Evolutionary conservation across 2,888 invertebrate species (phyloP).

Genomic region (Cryptocephalus primarius): DNA sequence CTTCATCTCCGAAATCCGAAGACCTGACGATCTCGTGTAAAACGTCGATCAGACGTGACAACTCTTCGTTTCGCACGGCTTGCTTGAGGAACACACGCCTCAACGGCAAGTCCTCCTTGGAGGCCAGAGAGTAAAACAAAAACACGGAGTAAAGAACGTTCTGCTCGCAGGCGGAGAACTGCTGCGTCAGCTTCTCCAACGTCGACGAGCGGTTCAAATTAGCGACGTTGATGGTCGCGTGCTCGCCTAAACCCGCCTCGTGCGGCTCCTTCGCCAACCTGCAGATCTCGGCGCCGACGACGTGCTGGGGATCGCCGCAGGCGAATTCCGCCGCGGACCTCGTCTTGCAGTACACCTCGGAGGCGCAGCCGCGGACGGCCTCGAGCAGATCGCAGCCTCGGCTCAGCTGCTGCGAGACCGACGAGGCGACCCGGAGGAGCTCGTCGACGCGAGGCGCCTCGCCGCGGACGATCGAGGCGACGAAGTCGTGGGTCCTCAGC

Average conservation of each 20-base stretch:
- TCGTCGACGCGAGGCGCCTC: constrained; percentile 53
- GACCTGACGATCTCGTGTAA: neutral
- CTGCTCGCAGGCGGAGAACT: too few species aligned
- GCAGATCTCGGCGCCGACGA: constrained; percentile 39
- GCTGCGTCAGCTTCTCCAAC: constrained; percentile 44
- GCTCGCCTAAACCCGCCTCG: constrained; percentile 14
- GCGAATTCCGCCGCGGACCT: constrained; percentile 27
- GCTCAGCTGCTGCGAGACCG: constrained; percentile 52
- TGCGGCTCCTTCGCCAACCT: constrained; percentile 8
- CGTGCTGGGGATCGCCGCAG: constrained; percentile 37
- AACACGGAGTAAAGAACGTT: too few species aligned
- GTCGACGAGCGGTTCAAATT: constrained; percentile 43
- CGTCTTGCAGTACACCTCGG: constrained; percentile 50
- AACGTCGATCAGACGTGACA: neutral
- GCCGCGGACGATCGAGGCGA: constrained; percentile 39
- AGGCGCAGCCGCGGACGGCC: constrained; percentile 48
- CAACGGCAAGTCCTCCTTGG: too few species aligned
- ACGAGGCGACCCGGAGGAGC: constrained; percentile 52
- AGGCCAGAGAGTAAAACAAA: too few species aligned
- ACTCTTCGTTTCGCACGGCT: too few species aligned
- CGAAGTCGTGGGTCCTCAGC: constrained; percentile 39
- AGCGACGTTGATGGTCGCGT: constrained; percentile 32
- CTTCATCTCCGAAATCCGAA: neutral
- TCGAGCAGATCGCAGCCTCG: constrained; percentile 42
- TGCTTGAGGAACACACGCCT: too few species aligned